Percentiles rank a stretch among this genome's conserved stretches.
Evolutionary conservation across 2,888 invertebrate species (phyloP).

Genomic region (Xanthia icteritia): DNA sequence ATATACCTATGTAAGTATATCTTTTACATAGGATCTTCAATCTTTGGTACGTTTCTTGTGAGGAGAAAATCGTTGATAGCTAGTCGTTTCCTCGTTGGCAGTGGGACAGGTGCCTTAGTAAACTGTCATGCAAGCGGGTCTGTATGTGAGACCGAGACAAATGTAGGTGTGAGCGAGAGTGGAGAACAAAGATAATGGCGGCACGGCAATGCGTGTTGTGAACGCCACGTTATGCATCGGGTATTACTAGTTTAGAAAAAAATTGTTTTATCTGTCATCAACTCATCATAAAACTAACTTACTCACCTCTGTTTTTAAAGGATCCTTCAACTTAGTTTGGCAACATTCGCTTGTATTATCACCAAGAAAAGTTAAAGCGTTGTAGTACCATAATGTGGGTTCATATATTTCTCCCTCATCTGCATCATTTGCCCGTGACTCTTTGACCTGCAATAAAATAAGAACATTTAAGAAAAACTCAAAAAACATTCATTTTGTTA

Average conservation of each 20-base stretch:
- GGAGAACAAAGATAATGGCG: not conserved
- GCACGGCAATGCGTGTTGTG: not conserved
- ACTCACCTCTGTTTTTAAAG: slow-evolving; percentile 40
- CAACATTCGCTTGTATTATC: slow-evolving; percentile 22
- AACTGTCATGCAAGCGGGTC: not conserved
- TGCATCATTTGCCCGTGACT: not conserved
- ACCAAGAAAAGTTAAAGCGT: slow-evolving; percentile 36
- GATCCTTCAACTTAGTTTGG: not conserved
- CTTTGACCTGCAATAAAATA: slow-evolving; percentile 14
- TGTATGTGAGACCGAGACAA: not conserved
- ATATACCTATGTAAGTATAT: too few species aligned
- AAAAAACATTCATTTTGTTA: accelerated
- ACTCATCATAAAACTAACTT: not conserved
- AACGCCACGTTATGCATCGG: too few species aligned
- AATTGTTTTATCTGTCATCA: not conserved
- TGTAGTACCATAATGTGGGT: slow-evolving; percentile 41
- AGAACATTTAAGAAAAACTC: not conserved
- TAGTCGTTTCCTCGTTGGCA: too few species aligned
- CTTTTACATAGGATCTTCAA: too few species aligned
- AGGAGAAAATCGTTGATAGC: too few species aligned
- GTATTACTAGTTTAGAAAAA: not conserved
- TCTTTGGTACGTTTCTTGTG: too few species aligned
- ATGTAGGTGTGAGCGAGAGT: not conserved
- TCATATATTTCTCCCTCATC: slow-evolving; percentile 16
- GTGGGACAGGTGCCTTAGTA: not conserved